phyloP scores from a whole-genome alignment of 2,113 vertebrate species.

The Lagopus leucura region DNA sequence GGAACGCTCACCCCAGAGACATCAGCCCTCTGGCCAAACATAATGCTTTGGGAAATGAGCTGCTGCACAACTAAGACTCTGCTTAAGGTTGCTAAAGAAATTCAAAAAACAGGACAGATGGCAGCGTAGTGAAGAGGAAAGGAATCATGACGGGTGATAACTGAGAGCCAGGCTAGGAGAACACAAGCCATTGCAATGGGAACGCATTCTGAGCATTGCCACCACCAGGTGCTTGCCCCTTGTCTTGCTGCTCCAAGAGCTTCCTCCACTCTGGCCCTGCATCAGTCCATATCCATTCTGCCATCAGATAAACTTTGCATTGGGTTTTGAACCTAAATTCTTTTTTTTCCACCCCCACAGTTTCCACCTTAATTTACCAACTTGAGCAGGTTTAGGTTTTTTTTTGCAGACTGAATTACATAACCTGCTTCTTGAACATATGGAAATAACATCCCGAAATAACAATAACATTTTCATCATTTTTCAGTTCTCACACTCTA shows the following conservation, averaged over 20 bases:
- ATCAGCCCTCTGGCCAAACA: not conserved
- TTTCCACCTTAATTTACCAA: not conserved
- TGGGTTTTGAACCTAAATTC: not conserved
- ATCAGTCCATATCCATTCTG: not conserved
- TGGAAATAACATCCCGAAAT: conserved; percentile 39
- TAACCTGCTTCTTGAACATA: conserved; percentile 41
- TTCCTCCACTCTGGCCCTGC: not conserved
- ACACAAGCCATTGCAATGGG: not conserved
- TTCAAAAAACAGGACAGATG: not conserved
- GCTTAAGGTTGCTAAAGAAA: not conserved
- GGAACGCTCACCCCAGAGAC: not conserved
- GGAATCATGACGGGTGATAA: not conserved
- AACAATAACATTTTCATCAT: conserved; percentile 40
- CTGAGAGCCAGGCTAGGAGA: not conserved
- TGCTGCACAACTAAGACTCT: conserved; percentile 10
- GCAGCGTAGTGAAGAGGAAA: not conserved
- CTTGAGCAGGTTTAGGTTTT: not conserved
- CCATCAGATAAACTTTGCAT: accelerated
- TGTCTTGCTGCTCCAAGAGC: not conserved
- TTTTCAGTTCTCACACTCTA: not conserved
- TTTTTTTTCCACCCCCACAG: not conserved
- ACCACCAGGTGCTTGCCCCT: not conserved
- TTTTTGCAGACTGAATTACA: not conserved
- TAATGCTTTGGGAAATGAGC: conserved; percentile 14
- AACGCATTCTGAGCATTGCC: not conserved